Evolutionary conservation across 1,140 invertebrate genomes (phyloP).

Genomic region (Drosophila guanche): DNA sequence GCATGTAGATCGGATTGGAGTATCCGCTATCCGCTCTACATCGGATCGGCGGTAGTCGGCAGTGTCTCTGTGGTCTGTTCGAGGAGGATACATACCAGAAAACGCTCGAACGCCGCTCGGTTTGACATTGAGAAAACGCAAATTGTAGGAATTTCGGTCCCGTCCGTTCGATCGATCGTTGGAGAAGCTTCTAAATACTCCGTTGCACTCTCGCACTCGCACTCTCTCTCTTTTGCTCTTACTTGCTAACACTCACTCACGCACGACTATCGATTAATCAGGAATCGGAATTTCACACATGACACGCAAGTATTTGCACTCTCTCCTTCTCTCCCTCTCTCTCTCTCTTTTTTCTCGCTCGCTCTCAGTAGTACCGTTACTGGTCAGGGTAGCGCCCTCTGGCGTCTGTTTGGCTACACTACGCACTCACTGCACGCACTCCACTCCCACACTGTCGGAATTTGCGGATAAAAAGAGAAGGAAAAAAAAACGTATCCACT

Average conservation of each 20-base stretch:
- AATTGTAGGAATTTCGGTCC: slow-evolving; percentile 59
- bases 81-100: slow-evolving; percentile 64
- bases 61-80: slow-evolving; percentile 9
- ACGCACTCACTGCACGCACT: background rate
- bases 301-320: slow-evolving; percentile 61
- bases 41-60: too few relatives aligned
- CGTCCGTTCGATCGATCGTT: background rate
- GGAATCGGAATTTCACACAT: slow-evolving; percentile 62
- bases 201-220: too few relatives aligned
- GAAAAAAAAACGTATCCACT: too few relatives aligned
- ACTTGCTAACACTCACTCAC: slow-evolving; percentile 6
- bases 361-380: slow-evolving; percentile 1
- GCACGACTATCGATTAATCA: slow-evolving; percentile 45
- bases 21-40: slow-evolving; percentile 1
- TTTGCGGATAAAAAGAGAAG: too few relatives aligned
- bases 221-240: too few relatives aligned
- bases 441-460: slow-evolving; percentile 1
- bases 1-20: background rate
- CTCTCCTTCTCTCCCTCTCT: slow-evolving; percentile 12
- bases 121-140: slow-evolving; percentile 78
- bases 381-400: too few relatives aligned
- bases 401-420: too few relatives aligned
- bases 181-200: too few relatives aligned
- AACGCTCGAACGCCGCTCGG: slow-evolving; percentile 62
- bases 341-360: background rate